phyloP scores from a whole-genome alignment of 2,113 vertebrate species.

The Genyomyrus donnyi region DNA sequence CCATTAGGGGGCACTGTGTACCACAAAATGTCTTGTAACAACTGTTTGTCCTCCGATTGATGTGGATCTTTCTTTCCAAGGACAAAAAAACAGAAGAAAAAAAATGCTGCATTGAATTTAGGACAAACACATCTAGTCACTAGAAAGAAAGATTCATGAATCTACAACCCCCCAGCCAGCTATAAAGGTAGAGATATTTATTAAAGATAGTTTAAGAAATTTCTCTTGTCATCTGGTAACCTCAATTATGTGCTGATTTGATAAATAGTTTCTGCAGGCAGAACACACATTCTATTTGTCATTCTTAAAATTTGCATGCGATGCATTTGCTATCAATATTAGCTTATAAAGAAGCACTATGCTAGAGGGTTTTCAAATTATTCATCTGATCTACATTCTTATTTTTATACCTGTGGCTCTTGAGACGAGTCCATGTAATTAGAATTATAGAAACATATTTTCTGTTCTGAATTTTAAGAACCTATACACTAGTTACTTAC shows the following conservation, averaged over 20 bases:
- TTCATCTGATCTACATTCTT: conserved; percentile 51
- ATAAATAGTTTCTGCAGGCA: background rate
- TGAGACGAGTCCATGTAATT: conserved; percentile 50
- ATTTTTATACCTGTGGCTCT: conserved; percentile 42
- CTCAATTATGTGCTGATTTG: background rate
- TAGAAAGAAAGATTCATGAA: conserved; percentile 37
- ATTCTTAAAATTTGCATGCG: conserved; percentile 12
- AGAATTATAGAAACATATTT: conserved; percentile 53
- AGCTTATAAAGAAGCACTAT: conserved; percentile 55
- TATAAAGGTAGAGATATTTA: background rate
- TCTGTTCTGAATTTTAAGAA: conserved; percentile 21
- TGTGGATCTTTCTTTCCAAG: conserved; percentile 51
- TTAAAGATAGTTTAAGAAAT: background rate
- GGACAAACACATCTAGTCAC: conserved; percentile 44
- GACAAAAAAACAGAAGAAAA: conserved; percentile 11
- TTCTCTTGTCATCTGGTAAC: background rate
- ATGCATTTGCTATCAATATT: conserved; percentile 54
- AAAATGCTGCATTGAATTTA: conserved; percentile 58
- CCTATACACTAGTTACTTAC: background rate
- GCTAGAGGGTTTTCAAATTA: conserved; percentile 33
- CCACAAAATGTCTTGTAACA: conserved; percentile 38
- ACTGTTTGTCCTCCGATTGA: conserved; percentile 54
- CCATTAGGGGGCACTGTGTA: conserved; percentile 65
- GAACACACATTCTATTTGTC: background rate
- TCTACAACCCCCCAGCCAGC: conserved; percentile 40